Percentiles rank a stretch among this genome's conserved stretches.
These are phyloP conservation scores for Perdix hodgsoniae DNA, from an alignment of 2,797 vertebrate genomes.

Conservation along the genomic window DNA sequence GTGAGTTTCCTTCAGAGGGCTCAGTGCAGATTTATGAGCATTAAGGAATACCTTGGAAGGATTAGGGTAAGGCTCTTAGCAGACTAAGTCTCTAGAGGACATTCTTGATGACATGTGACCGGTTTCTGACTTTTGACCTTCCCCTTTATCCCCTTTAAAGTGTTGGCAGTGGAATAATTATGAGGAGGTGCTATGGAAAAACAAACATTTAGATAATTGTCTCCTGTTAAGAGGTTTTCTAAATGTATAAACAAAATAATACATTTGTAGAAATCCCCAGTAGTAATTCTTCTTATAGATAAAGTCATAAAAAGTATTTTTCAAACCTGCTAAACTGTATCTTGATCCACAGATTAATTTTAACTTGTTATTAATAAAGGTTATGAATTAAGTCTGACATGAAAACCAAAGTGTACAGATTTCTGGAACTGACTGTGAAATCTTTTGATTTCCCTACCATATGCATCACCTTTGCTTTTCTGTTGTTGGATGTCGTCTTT, in stretches of 20 bases:
- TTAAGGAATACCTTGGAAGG: conserved; percentile 57
- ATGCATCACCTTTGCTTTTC: neutral
- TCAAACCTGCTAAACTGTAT: neutral
- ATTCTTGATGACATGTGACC: conserved; percentile 46
- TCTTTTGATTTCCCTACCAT: neutral
- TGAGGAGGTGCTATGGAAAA: neutral
- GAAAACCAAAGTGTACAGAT: neutral
- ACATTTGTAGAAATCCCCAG: neutral
- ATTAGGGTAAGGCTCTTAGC: conserved; percentile 53
- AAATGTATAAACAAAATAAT: neutral
- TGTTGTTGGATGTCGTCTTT: neutral
- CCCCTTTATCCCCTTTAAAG: neutral
- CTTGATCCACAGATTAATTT: neutral
- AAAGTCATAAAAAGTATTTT: neutral
- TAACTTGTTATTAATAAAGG: neutral
- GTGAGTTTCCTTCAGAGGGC: neutral
- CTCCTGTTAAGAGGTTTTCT: neutral
- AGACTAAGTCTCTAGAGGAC: neutral
- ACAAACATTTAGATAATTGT: neutral
- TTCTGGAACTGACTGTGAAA: neutral
- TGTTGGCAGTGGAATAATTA: neutral
- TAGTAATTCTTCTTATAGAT: neutral
- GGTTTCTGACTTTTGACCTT: conserved; percentile 44
- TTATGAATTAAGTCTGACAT: neutral
- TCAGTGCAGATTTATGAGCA: neutral